These are phyloP conservation scores for Adineta ricciae DNA, from an alignment of 2,888 invertebrate genomes.

Conservation along the genomic window DNA sequence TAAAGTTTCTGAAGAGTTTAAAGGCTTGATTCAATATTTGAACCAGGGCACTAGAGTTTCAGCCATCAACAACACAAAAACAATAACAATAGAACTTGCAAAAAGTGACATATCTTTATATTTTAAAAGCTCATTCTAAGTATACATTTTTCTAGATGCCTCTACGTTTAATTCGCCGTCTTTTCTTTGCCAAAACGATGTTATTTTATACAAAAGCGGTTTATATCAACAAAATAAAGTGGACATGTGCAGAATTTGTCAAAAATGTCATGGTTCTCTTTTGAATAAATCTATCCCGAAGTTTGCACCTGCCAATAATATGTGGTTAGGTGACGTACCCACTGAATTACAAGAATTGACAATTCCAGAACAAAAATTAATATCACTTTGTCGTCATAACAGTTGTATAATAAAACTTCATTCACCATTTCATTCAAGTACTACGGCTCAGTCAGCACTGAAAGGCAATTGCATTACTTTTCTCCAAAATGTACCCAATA, in stretches of 20 bases:
- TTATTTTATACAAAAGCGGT: neutral
- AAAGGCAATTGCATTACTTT: too few relatives aligned
- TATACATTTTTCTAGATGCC: neutral
- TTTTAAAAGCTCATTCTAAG: too few relatives aligned
- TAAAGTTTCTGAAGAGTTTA: too few relatives aligned
- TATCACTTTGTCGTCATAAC: neutral
- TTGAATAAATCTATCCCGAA: neutral
- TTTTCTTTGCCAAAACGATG: neutral
- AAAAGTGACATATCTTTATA: too few relatives aligned
- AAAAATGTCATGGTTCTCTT: neutral
- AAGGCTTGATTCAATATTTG: too few relatives aligned
- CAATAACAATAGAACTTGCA: too few relatives aligned
- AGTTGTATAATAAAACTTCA: neutral
- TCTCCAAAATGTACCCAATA: neutral
- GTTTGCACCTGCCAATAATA: neutral
- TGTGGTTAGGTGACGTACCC: neutral
- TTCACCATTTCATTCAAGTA: neutral
- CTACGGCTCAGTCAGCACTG: neutral
- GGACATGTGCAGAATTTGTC: neutral
- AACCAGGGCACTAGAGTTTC: too few relatives aligned
- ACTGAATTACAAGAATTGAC: neutral
- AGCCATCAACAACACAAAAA: too few relatives aligned
- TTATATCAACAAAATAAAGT: neutral
- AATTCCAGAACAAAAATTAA: constrained; percentile 2
- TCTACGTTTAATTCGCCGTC: neutral